Conservation (phyloP, 1,140 invertebrate genomes). For the Leptestheria dahalacensis region DNA sequence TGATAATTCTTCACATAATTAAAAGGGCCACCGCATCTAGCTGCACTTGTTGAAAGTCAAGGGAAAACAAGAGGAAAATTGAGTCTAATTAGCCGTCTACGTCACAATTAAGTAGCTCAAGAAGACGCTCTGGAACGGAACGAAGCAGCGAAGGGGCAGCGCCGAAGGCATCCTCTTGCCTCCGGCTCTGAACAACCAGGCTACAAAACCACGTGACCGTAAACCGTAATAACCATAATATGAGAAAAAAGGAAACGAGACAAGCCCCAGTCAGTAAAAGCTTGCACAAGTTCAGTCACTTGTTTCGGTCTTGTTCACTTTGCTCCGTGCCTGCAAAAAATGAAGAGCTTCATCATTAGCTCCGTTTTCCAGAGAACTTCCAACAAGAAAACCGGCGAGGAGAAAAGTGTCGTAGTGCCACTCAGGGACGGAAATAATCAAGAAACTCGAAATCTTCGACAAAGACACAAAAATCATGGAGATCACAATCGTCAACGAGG, state of each 20-base stretch:
- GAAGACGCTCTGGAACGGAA: background rate
- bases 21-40: background rate
- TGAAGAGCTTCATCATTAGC: slow-evolving; percentile 8
- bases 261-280: background rate
- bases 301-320: background rate
- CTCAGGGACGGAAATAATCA: background rate
- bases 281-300: background rate
- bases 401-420: background rate
- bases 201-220: background rate
- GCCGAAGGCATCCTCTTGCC: too few relatives aligned
- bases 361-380: background rate
- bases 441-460: background rate
- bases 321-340: too few relatives aligned
- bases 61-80: background rate
- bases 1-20: background rate
- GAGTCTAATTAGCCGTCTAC: background rate
- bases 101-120: background rate
- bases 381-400: background rate
- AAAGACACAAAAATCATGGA: background rate
- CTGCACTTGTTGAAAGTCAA: background rate
- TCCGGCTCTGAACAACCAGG: too few relatives aligned
- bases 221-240: background rate
- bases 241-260: background rate
- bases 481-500: background rate
- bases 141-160: background rate